Base-by-base conservation (phyloP, 1,140 invertebrate species). In the Panonychus citri region DNA sequence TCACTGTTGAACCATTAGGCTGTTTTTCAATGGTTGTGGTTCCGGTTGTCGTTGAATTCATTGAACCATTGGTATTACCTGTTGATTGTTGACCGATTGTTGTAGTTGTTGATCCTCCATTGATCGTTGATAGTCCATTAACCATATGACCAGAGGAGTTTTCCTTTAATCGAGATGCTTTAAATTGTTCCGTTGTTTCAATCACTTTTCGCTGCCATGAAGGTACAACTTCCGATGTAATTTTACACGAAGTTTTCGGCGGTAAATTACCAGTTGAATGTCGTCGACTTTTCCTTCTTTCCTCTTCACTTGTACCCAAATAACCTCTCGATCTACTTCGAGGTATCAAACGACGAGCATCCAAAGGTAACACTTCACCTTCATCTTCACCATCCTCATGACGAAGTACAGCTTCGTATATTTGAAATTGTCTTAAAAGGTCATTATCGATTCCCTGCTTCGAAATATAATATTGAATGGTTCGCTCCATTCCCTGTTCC, bases 401-500 rank as follows among this genome's bases (percentile, higher is more conserved):
- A 65, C 85, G 80, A 24, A 96, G 69, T 30, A 93, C 87, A 55
- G 87, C 83, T 60, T 95, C 90, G 68, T 94, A 95, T 55, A 93
- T 83, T 66, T 93, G 86, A 68, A 95, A 81, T 70, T 96, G 90
- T 64, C 88, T 78, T 21, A 55, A 72, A 7, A 95, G 74, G 72
- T 95, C 90, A 53, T 91, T 73, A 71, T 95, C 89, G 1, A 87
- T 88, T 28, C 86, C 86, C 59, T 85, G 84, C 68, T 85, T 87
- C 1, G 83, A 82, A 82, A 93, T 89, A 68, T 93, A 91, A 65
- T 82, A 77, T 65, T 87, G 81, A 62, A 93, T 86, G 40, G 95
- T 82, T 21, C 75, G 74, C 68, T 95, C 89, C 70, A 99, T 91
- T 3, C 89, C 90, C 66, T 94, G 89, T 62, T 95, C 88, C 69